Conservation (phyloP, 2,888 invertebrate species). For the Cordilura impudica region DNA sequence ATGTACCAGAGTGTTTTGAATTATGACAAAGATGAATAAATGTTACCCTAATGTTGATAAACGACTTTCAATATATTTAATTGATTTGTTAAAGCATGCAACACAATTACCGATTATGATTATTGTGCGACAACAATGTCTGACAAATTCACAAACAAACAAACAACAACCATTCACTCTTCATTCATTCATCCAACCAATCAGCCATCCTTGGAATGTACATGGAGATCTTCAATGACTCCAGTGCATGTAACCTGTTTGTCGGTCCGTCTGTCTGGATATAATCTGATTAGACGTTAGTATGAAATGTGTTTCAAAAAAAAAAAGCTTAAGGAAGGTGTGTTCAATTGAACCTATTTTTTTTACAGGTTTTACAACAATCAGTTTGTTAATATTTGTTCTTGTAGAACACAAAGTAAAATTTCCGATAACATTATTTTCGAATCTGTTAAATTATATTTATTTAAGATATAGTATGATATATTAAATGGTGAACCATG, state of each 20-base stretch:
- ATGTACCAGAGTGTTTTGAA: no score
- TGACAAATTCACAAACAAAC: constrained; percentile 38
- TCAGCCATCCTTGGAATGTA: constrained; percentile 10
- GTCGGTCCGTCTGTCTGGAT: neutral
- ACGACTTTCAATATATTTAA: constrained; percentile 49
- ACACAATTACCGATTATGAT: constrained; percentile 36
- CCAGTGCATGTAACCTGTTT: constrained; percentile 19
- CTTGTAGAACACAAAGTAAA: neutral
- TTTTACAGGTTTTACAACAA: constrained; percentile 57
- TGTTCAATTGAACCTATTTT: constrained; percentile 50
- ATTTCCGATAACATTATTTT: neutral
- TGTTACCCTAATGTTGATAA: neutral
- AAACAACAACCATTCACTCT: neutral
- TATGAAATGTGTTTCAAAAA: neutral
- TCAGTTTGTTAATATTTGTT: constrained; percentile 55
- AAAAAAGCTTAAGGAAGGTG: constrained; percentile 46
- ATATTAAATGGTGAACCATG: neutral
- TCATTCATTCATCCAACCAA: neutral
- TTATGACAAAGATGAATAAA: no score
- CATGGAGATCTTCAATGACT: constrained; percentile 2
- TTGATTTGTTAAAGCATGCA: constrained; percentile 44
- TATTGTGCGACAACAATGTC: constrained; percentile 43
- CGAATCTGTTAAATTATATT: neutral
- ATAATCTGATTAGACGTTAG: neutral
- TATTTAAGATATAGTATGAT: neutral